Conservation (phyloP, 2,797 vertebrate genomes). For the Pangasius macronema region DNA sequence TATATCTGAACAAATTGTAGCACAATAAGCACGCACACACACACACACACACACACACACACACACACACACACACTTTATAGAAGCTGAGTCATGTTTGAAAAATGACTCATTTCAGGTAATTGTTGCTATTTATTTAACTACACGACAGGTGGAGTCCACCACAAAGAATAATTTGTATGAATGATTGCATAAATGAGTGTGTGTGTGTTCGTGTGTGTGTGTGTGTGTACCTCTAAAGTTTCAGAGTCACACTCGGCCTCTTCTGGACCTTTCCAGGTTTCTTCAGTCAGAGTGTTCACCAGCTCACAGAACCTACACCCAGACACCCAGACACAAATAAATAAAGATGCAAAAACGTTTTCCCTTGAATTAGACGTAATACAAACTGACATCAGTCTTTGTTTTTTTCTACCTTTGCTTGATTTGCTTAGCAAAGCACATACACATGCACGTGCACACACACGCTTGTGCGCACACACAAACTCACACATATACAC, state of each 20-base stretch:
- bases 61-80: neutral
- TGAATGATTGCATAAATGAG: neutral
- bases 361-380: neutral
- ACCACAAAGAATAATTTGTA: neutral
- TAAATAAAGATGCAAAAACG: neutral
- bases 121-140: neutral
- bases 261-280: conserved; percentile 86
- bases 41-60: neutral
- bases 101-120: neutral
- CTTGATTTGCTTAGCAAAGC: conserved; percentile 7
- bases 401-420: too few species aligned
- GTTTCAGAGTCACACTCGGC: conserved; percentile 90
- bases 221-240: conserved; percentile 81
- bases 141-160: neutral
- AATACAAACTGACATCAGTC: neutral
- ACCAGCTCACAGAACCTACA: conserved; percentile 95
- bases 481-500: neutral
- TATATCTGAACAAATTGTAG: neutral
- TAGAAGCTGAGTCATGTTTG: neutral
- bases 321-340: conserved; percentile 43
- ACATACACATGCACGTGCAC: neutral
- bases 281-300: conserved; percentile 91
- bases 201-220: neutral
- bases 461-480: neutral
- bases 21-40: neutral